Evolutionary conservation across 2,113 vertebrate genomes (phyloP), one percentile per base, ranked within the genome.

Genomic region (Perccottus glenii): DNA sequence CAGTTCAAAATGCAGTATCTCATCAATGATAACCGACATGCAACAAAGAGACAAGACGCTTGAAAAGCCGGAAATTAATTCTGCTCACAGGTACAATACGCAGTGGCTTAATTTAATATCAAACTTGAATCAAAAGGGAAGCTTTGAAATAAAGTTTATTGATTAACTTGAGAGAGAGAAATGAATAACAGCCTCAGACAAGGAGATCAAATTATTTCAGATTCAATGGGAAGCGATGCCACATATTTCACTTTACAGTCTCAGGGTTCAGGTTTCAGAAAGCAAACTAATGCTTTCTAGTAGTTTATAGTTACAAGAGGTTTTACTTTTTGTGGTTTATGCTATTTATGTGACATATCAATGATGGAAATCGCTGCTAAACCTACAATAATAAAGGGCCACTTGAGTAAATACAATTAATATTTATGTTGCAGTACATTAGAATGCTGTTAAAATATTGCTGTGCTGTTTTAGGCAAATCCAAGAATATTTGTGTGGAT

Each of bases 11-110:
- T 43, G 19, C 53, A 59, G 63, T 2, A 65, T 6, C 40, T 15
- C 1, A 11, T 36, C 59, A 59, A 52, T 44, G 59, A 36, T 27
- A 60, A 27, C 48, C 43, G 52, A 40, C 12, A n/a, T 60, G 15
- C 55, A 43, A 59, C 78, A 65, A 49, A 55, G 33, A 55, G 33
- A 52, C 58, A 19, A 61, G 73, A 5, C 45, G 75, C 74, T 84
- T 66, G 53, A 82, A 77, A 85, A 74, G 70, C 61, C 57, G 46
- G 52, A 56, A 67, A 77, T 67, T 60, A 16, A 58, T 60, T 67
- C 5, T 40, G 0, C 53, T 75, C 55, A 48, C 38, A 10, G 68
- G 32, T 61, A 75, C 42, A 48, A 55, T 19, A 27, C 44, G 52
- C 58, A 35, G 19, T 57, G 27, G 53, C 63, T 70, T 60, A 55